Evolutionary conservation across 2,113 vertebrate species (phyloP).

Genomic region (Nothoprocta perdicaria): DNA sequence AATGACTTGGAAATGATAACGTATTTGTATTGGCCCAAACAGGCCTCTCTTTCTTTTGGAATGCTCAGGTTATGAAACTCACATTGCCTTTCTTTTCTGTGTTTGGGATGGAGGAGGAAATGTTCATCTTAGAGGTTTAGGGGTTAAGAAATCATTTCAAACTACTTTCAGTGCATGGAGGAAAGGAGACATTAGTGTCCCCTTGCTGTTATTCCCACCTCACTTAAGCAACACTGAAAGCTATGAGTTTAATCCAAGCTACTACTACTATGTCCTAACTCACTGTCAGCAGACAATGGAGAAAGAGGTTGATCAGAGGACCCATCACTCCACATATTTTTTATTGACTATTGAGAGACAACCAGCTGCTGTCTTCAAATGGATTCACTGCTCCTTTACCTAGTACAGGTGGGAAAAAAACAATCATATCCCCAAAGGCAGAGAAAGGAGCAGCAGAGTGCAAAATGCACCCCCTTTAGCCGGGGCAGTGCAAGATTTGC

Average conservation of each 20-base stretch:
- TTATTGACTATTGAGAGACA: neutral
- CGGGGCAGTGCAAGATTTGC: neutral
- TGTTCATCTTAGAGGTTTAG: neutral
- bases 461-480: neutral
- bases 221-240: neutral
- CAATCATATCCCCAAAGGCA: neutral
- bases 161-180: neutral
- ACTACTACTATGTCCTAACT: neutral
- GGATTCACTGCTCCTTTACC: neutral
- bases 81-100: neutral
- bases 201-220: neutral
- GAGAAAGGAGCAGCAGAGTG: neutral
- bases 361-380: neutral
- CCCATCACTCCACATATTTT: neutral
- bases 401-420: neutral
- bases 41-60: neutral
- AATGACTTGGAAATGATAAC: neutral
- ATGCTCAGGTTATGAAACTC: neutral
- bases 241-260: neutral
- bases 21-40: neutral
- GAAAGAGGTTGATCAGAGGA: neutral
- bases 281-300: neutral
- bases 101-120: neutral
- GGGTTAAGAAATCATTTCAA: neutral
- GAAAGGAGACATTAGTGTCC: neutral